These are phyloP conservation scores for Dryomyza anilis DNA, from an alignment of 2,888 invertebrate genomes.

Conservation along the genomic window DNA sequence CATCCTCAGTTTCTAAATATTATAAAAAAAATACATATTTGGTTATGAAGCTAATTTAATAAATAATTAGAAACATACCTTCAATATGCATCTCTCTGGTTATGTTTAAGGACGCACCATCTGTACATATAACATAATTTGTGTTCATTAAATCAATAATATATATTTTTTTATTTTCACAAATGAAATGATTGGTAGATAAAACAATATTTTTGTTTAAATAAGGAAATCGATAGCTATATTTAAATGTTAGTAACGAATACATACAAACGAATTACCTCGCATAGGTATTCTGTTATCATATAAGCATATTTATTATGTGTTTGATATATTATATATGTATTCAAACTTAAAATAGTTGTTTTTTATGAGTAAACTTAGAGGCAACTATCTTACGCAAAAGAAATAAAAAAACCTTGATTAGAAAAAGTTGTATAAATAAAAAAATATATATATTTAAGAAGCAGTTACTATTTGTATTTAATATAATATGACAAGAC, in stretches of 20 bases:
- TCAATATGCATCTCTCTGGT: constrained; percentile 70
- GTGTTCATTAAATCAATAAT: too few relatives aligned
- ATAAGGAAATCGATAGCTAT: too few relatives aligned
- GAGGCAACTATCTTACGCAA: too few relatives aligned
- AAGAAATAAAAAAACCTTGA: too few relatives aligned
- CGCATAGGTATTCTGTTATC: constrained; percentile 58
- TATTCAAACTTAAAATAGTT: background rate
- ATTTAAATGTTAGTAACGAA: constrained; percentile 44
- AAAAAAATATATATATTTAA: too few relatives aligned
- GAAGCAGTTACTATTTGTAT: too few relatives aligned
- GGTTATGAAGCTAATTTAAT: background rate
- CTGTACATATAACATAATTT: constrained; percentile 62
- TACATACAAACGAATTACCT: constrained; percentile 54
- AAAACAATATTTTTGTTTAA: too few relatives aligned
- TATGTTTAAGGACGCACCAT: constrained; percentile 74
- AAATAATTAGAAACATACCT: constrained; percentile 54
- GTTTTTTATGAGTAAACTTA: too few relatives aligned
- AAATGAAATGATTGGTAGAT: too few relatives aligned
- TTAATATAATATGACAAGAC: constrained; percentile 28
- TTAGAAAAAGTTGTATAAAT: constrained; percentile 10
- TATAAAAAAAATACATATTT: background rate
- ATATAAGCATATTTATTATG: constrained; percentile 54
- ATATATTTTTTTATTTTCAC: too few relatives aligned
- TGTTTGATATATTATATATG: background rate
- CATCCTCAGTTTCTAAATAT: constrained; percentile 63